phyloP scores from a whole-genome alignment of 2,888 invertebrate species.

The Cenopis cana region DNA sequence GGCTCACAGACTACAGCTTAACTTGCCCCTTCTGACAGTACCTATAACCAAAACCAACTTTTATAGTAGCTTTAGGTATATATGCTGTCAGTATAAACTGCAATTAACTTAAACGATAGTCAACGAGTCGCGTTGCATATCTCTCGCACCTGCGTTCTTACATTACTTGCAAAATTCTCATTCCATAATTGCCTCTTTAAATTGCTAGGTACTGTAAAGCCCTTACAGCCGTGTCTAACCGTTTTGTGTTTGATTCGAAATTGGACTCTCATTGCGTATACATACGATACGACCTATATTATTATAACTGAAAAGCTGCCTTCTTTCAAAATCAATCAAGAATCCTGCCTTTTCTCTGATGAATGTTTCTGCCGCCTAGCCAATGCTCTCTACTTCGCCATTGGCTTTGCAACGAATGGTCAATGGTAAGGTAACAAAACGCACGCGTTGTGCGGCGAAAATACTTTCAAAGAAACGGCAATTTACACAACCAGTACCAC shows the following conservation, averaged over 20 bases:
- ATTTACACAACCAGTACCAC: conserved; percentile 17
- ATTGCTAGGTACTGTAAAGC: conserved; percentile 11
- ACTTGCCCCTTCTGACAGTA: conserved; percentile 3
- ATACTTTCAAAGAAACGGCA: background rate
- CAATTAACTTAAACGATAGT: conserved; percentile 13
- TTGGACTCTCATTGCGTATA: conserved; percentile 8
- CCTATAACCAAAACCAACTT: background rate
- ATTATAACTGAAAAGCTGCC: conserved; percentile 35
- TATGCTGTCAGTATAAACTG: background rate
- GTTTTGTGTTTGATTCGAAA: background rate
- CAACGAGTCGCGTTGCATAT: conserved; percentile 6
- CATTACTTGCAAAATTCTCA: conserved; percentile 3
- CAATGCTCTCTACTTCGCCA: background rate
- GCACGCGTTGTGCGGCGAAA: background rate
- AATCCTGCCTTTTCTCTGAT: background rate
- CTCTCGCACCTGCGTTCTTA: conserved; percentile 9
- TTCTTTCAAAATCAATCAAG: background rate
- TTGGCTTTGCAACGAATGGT: background rate
- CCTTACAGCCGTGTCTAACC: conserved; percentile 17
- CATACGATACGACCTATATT: conserved; percentile 6
- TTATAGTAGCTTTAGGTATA: background rate
- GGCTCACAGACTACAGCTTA: conserved; percentile 9
- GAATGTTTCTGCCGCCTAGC: background rate
- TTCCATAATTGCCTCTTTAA: conserved; percentile 14
- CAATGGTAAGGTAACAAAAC: background rate